Evolutionary conservation across 2,797 vertebrate genomes (phyloP), one percentile per base, ranked within the genome.

Genomic region (Brachyrhaphis roseni): DNA sequence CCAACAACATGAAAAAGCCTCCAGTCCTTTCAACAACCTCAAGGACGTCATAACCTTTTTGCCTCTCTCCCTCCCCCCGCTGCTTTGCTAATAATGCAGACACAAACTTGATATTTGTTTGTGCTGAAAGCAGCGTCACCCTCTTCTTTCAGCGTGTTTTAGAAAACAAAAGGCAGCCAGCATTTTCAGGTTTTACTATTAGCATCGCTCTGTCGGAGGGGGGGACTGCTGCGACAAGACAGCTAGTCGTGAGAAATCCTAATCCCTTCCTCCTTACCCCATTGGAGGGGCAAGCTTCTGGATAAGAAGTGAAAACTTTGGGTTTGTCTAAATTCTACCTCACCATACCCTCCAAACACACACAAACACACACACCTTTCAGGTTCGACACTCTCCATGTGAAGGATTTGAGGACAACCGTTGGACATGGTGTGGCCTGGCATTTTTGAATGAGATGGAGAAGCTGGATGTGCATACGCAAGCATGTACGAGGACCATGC

Each of bases 321-420:
- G 82, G 85, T 74, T 86, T 82, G 80, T 94, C 95, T 96, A 94
- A 94, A 95, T 94, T 95, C 93, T 91, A 93, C 89, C 91, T 93
- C 93, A 78, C 90, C 43, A n/a, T 45, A 72, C 68, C 41, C 10
- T 12, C 68, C 72, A 6, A 59, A 59, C 31, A 59, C 79, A 80
- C 55, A 34, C 78, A 82, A 8, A 86, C 81, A 39, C 85, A 68
- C 51, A 79, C 79, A 80, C 74, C 78, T 76, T 82, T 86, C 78
- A 31, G 86, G 91, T 88, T 83, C 81, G 88, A 83, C 83, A 12
- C 86, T 76, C 94, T 95, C 94, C 91, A 87, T 79, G 90, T 92
- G 92, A 92, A 92, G 91, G 90, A 91, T 94, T 92, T 90, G 85
- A 96, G 96, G 95, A 95, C 95, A 94, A 95, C 94, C 92, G 75